phyloP scores from a whole-genome alignment of 53 echinoderm and acorn worm genomes.

The Actinopyga echinites region DNA sequence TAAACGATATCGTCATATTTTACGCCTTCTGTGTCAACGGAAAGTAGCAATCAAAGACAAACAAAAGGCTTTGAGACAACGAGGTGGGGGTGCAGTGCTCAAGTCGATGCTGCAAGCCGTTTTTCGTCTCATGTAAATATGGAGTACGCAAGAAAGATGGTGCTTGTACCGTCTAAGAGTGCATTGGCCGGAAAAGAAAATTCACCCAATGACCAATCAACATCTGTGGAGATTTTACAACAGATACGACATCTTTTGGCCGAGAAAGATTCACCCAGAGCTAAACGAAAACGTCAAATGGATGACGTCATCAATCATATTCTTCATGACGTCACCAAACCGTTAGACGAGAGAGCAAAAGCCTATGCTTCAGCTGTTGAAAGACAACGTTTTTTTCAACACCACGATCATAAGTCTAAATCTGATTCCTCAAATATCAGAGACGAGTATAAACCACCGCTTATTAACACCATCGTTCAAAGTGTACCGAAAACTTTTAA shows the following conservation, averaged over 20 bases:
- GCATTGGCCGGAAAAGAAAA: not conserved
- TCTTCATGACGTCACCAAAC: not conserved
- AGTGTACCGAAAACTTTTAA: not conserved
- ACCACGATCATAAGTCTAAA: not conserved
- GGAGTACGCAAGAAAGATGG: conserved; percentile 9
- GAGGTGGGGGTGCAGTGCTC: not conserved
- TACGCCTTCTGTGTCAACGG: not conserved
- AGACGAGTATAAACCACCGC: no score
- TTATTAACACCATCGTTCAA: not conserved
- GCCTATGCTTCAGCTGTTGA: not conserved
- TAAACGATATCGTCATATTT: not conserved
- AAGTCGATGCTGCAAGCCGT: not conserved
- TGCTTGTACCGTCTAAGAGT: not conserved
- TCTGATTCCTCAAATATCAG: no score
- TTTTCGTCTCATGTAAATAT: not conserved
- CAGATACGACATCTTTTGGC: not conserved
- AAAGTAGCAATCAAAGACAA: not conserved
- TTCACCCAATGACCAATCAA: no score
- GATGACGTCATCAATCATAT: not conserved
- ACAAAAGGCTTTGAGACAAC: not conserved
- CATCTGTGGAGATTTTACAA: not conserved
- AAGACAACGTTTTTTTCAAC: not conserved
- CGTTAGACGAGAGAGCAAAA: not conserved
- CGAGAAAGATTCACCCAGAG: not conserved
- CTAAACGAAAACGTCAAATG: no score